phyloP scores from a whole-genome alignment of 92 coral and sea anemone genomes.

The Micromussa lordhowensis region DNA sequence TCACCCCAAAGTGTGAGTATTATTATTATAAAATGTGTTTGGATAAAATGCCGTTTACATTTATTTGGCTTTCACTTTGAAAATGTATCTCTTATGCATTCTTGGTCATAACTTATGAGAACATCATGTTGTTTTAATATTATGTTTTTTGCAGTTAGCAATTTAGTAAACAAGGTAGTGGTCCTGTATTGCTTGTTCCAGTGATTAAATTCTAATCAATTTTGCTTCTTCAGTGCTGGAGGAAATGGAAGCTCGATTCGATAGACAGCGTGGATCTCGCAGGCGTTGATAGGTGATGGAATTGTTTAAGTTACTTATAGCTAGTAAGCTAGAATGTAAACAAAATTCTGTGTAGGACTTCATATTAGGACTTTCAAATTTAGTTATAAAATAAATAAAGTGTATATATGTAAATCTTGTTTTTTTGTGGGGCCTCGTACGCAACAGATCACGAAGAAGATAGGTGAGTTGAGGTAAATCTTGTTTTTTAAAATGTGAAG shows the following conservation, averaged over 20 bases:
- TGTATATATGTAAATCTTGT: too few relatives aligned
- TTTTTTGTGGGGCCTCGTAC: too few relatives aligned
- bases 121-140: too few relatives aligned
- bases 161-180: neutral
- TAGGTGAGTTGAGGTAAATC: too few relatives aligned
- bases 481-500: too few relatives aligned
- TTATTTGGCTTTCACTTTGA: neutral
- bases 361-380: too few relatives aligned
- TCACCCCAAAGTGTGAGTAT: constrained; percentile 95
- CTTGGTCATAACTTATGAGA: neutral
- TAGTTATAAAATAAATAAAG: too few relatives aligned
- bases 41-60: neutral
- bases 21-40: neutral
- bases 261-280: constrained; percentile 93
- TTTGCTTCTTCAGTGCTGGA: constrained; percentile 74
- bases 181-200: neutral
- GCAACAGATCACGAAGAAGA: too few relatives aligned
- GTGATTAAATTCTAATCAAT: neutral
- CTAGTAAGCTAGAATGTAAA: neutral
- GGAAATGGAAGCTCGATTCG: constrained; percentile 98
- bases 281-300: constrained; percentile 49
- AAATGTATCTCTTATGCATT: neutral
- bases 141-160: too few relatives aligned
- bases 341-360: neutral
- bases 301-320: neutral